Evolutionary conservation across 2,888 invertebrate genomes (phyloP).

Genomic region (Hypomecis punctinalis): DNA sequence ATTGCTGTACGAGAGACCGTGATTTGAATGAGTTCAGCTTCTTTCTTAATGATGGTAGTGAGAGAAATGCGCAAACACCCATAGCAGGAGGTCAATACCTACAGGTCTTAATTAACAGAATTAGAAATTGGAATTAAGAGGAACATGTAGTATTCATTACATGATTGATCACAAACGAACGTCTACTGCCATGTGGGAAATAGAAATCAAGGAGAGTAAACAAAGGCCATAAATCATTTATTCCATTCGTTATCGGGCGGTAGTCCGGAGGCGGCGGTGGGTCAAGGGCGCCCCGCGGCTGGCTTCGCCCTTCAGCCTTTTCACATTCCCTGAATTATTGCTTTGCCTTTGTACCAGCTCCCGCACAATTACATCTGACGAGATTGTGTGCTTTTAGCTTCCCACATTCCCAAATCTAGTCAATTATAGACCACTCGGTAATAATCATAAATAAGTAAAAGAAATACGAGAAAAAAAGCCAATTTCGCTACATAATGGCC

Average conservation of each 20-base stretch:
- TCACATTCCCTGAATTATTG: conserved; percentile 58
- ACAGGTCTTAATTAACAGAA: too few species aligned
- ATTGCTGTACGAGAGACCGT: too few species aligned
- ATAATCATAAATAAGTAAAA: conserved; percentile 31
- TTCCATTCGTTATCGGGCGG: conserved; percentile 49
- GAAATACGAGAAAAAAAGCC: conserved; percentile 10
- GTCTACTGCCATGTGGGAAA: conserved; percentile 20
- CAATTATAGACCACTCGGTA: conserved; percentile 13
- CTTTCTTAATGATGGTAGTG: not conserved
- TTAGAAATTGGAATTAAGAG: too few species aligned
- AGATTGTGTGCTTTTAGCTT: conserved; percentile 40
- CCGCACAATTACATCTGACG: conserved; percentile 41
- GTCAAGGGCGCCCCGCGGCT: conserved; percentile 71
- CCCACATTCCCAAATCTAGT: conserved; percentile 36
- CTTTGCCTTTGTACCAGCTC: conserved; percentile 49
- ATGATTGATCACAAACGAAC: conserved; percentile 28
- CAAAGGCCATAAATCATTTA: conserved; percentile 39
- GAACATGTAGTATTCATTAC: not conserved
- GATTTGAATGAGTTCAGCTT: too few species aligned
- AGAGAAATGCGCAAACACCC: not conserved
- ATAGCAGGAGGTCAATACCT: too few species aligned
- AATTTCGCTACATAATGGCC: conserved; percentile 18
- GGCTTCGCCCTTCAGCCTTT: conserved; percentile 50
- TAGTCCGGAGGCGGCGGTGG: conserved; percentile 52
- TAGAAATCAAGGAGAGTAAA: conserved; percentile 40